Percentiles rank a stretch among this genome's conserved stretches.
phyloP scores from a whole-genome alignment of 1,140 invertebrate genomes.

The Charaxes varanes region DNA sequence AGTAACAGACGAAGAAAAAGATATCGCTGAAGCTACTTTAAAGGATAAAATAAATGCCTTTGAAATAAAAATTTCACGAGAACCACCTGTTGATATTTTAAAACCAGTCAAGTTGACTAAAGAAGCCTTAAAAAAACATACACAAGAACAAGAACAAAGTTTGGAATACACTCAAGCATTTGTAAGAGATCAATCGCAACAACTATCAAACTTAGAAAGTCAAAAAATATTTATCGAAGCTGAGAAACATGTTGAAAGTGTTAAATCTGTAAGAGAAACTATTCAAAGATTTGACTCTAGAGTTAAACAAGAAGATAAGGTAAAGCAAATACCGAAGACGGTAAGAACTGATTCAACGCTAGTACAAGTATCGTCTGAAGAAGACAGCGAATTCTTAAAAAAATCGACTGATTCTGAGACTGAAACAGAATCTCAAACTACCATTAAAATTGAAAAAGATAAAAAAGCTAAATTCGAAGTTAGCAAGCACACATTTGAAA shows the following conservation, averaged over 20 bases:
- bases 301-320: slow-evolving; percentile 53
- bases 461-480: slow-evolving; percentile 38
- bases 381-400: slow-evolving; percentile 72
- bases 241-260: slow-evolving; percentile 41
- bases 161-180: slow-evolving; percentile 73
- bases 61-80: slow-evolving; percentile 64
- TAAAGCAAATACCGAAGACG: slow-evolving; percentile 54
- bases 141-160: slow-evolving; percentile 65
- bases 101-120: slow-evolving; percentile 68
- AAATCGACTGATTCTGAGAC: slow-evolving; percentile 74
- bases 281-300: slow-evolving; percentile 64
- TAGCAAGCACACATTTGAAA: slow-evolving; percentile 32
- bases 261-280: slow-evolving; percentile 63
- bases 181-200: slow-evolving; percentile 66
- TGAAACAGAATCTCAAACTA: slow-evolving; percentile 71
- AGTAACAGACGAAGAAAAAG: slow-evolving; percentile 50
- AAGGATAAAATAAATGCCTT: slow-evolving; percentile 68
- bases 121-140: slow-evolving; percentile 71
- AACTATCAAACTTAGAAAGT: slow-evolving; percentile 44
- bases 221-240: slow-evolving; percentile 44
- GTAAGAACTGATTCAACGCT: slow-evolving; percentile 70
- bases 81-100: slow-evolving; percentile 53
- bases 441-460: slow-evolving; percentile 53
- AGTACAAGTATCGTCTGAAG: slow-evolving; percentile 72
- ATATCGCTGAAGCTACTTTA: slow-evolving; percentile 66